phyloP scores from a whole-genome alignment of 2,797 vertebrate species.

The Enteromius fasciolatus region DNA sequence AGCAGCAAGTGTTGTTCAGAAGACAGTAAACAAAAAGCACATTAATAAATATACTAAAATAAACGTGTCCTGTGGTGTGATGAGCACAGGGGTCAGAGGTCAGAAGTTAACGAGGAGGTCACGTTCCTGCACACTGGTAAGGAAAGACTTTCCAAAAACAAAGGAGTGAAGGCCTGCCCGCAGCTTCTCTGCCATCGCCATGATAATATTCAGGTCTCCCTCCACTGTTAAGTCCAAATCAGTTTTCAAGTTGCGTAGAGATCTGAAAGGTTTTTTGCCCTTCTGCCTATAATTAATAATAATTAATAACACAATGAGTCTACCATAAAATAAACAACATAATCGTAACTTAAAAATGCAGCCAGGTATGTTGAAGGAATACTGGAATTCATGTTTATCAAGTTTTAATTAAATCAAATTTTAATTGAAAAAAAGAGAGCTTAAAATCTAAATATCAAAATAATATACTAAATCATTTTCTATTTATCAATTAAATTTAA shows the following conservation, averaged over 20 bases:
- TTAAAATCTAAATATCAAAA: background rate
- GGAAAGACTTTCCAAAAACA: slow-evolving; percentile 92
- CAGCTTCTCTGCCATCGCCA: slow-evolving; percentile 97
- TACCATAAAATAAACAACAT: background rate
- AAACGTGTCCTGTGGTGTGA: background rate
- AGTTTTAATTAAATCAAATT: too few relatives aligned
- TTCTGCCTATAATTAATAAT: slow-evolving; percentile 84
- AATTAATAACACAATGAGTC: background rate
- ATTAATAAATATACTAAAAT: slow-evolving; percentile 11
- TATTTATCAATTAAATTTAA: background rate
- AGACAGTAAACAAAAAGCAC: slow-evolving; percentile 1
- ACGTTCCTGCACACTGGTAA: slow-evolving; percentile 93
- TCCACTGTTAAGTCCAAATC: slow-evolving; percentile 93
- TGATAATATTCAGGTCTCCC: slow-evolving; percentile 94
- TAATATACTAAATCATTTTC: background rate
- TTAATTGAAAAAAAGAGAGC: background rate
- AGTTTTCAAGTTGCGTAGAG: slow-evolving; percentile 89
- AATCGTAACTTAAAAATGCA: background rate
- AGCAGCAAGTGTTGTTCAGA: background rate
- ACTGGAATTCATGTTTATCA: background rate
- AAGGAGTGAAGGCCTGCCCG: slow-evolving; percentile 94
- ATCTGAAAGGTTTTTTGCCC: slow-evolving; percentile 94
- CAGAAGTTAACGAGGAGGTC: slow-evolving; percentile 93
- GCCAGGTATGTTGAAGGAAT: background rate
- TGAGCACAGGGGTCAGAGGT: slow-evolving; percentile 49